Percentiles rank a stretch among this genome's conserved stretches.
These are phyloP conservation scores for Mesochorus sp. DNA, from an alignment of 2,888 invertebrate genomes.

Conservation along the genomic window DNA sequence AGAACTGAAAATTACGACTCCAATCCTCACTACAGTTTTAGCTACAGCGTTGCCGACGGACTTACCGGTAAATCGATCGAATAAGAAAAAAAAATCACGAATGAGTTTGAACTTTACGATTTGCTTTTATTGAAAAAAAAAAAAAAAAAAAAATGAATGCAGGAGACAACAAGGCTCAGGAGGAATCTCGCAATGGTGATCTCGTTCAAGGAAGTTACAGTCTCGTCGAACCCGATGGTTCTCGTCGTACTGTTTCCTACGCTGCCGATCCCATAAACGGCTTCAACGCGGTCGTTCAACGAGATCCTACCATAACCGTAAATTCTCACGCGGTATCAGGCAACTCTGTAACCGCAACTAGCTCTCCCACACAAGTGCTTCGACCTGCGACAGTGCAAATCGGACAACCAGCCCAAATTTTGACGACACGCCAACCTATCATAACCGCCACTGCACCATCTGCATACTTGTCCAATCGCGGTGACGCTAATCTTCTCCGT, in stretches of 20 bases:
- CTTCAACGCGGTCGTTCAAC: slow-evolving; percentile 78
- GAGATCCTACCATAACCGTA: slow-evolving; percentile 72
- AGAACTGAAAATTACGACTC: slow-evolving; percentile 74
- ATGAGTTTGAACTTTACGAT: background rate
- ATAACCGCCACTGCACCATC: slow-evolving; percentile 53
- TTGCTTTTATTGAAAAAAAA: background rate
- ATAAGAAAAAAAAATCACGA: background rate
- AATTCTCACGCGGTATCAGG: slow-evolving; percentile 60
- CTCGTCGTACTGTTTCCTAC: slow-evolving; percentile 76
- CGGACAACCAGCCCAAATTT: slow-evolving; percentile 54
- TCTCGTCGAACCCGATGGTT: slow-evolving; percentile 77
- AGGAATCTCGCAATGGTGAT: slow-evolving; percentile 76
- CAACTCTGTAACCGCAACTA: slow-evolving; percentile 43
- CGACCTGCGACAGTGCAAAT: slow-evolving; percentile 53
- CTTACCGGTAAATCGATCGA: slow-evolving; percentile 72
- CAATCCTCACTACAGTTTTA: slow-evolving; percentile 77
- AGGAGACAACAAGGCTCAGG: slow-evolving; percentile 80
- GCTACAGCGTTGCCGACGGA: slow-evolving; percentile 78
- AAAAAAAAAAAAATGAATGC: background rate
- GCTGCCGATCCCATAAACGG: slow-evolving; percentile 78
- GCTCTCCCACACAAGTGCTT: slow-evolving; percentile 50
- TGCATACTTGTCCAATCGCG: slow-evolving; percentile 43
- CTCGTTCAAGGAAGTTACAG: slow-evolving; percentile 79
- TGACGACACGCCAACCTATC: slow-evolving; percentile 66
- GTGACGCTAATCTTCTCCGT: slow-evolving; percentile 62